Conservation (phyloP, 2,888 invertebrate genomes). For the Chironomus tentans region DNA sequence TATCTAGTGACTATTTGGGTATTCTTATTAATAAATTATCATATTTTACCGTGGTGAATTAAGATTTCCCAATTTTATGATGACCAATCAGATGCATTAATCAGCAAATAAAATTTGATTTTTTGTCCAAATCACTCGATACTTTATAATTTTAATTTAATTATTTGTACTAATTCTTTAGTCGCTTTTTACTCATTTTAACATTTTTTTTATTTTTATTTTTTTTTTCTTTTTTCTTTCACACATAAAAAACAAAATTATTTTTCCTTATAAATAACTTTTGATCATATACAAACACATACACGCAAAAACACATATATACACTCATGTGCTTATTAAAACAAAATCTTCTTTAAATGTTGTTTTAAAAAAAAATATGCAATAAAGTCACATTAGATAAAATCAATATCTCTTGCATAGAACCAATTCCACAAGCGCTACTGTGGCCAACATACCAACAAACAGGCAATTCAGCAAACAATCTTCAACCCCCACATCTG, state of each 20-base stretch:
- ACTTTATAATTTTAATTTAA: neutral
- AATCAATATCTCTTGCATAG: constrained; percentile 34
- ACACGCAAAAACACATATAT: neutral
- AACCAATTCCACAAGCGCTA: constrained; percentile 62
- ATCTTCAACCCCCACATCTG: constrained; percentile 31
- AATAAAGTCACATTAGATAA: constrained; percentile 24
- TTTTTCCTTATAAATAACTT: neutral
- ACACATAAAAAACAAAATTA: constrained; percentile 19
- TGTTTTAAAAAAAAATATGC: neutral
- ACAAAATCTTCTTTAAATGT: neutral
- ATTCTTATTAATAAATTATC: too few relatives aligned
- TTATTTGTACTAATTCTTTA: constrained; percentile 20
- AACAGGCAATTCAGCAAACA: constrained; percentile 37
- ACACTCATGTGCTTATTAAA: constrained; percentile 26
- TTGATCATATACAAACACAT: neutral
- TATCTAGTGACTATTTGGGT: too few relatives aligned
- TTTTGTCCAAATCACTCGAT: too few relatives aligned
- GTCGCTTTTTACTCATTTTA: constrained; percentile 25
- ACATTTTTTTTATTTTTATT: constrained; percentile 21
- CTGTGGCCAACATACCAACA: constrained; percentile 63
- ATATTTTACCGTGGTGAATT: too few relatives aligned
- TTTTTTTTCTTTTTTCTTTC: constrained; percentile 15
- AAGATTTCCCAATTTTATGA: too few relatives aligned
- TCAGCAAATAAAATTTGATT: too few relatives aligned
- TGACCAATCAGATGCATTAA: too few relatives aligned